These are phyloP conservation scores for Drosophila ercepeae DNA, from an alignment of 1,140 invertebrate species.

Conservation along the genomic window DNA sequence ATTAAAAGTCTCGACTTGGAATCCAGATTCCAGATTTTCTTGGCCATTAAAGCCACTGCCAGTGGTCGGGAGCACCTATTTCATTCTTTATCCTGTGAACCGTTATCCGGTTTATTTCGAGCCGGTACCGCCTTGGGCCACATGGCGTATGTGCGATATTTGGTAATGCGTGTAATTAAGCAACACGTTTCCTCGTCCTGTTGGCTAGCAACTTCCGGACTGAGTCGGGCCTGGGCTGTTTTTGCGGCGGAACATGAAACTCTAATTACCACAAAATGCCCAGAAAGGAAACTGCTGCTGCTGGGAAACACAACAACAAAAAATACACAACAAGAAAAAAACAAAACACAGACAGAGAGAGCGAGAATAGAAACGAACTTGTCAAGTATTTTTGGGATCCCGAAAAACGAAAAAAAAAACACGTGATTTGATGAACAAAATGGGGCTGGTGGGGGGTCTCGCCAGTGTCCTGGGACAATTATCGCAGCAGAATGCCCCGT, in stretches of 20 bases:
- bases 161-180: slow-evolving; percentile 77
- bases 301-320: slow-evolving; percentile 20
- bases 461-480: too few relatives aligned
- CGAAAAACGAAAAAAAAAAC: too few relatives aligned
- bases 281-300: slow-evolving; percentile 22
- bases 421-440: background rate
- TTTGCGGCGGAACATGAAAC: slow-evolving; percentile 69
- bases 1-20: background rate
- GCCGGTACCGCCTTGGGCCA: slow-evolving; percentile 17
- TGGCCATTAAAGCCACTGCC: background rate
- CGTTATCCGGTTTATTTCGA: background rate
- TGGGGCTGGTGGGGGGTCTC: slow-evolving; percentile 7
- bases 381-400: slow-evolving; percentile 8
- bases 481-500: slow-evolving; percentile 24
- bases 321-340: background rate
- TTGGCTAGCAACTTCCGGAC: slow-evolving; percentile 69
- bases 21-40: background rate
- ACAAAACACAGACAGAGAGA: too few relatives aligned
- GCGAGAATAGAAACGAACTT: too few relatives aligned
- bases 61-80: background rate
- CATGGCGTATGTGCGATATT: slow-evolving; percentile 76
- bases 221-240: slow-evolving; percentile 18
- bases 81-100: too few relatives aligned
- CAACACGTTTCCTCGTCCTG: slow-evolving; percentile 53
- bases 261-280: slow-evolving; percentile 73